Base-by-base conservation (phyloP, 2,113 vertebrate species). In the Abramis brama region DNA sequence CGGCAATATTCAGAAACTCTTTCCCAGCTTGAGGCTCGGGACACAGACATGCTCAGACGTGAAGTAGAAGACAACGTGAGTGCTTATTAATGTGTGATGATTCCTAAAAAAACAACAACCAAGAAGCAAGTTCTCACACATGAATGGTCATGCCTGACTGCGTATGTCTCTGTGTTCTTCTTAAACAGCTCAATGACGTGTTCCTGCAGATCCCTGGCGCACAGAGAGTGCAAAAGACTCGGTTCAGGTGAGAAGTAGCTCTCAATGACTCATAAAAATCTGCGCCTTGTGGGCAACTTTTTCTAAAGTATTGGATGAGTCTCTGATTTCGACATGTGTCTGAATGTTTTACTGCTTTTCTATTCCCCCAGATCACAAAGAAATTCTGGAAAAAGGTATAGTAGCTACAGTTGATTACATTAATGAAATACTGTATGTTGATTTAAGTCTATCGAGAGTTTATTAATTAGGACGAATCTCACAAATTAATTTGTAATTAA, bases 341-440 rank as follows among this genome's bases (percentile, higher is more conserved):
- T 66, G 47, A 74, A 43, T 68, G 21, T n/a, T 78, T 43, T 33
- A 2, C 27, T 71, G 4, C 11, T 71, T 90, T 85, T 47, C 27
- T 27, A 27, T 27, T 27, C 47, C 87, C 86, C 77, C 93, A 99
- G 98, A 93, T 88, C 94, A 71, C 98, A 99, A 91, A 96, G 95
- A 89, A 98, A 99, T 86, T 96, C 97, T 6, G 98, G 98, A n/a
- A 99, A 98, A 94, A 98, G 97, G 98, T 99, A 91, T 64, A 52
- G 27, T 55, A 33, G 27, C 64, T 52, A 33, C 27, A 70, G 11
- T 6, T n/a, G 12, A 79, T 57, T 6, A 30, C n/a, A n/a, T 19
- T 23, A 15, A 55, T 47, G 0, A 60, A 36, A 70, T 70, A 36
- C 6, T 75, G 71, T 74, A 50, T 15, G 73, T 50, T 2, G 43